Evolutionary conservation across 2,113 vertebrate genomes (phyloP).

Genomic region (Tenebrosternarchus preto): DNA sequence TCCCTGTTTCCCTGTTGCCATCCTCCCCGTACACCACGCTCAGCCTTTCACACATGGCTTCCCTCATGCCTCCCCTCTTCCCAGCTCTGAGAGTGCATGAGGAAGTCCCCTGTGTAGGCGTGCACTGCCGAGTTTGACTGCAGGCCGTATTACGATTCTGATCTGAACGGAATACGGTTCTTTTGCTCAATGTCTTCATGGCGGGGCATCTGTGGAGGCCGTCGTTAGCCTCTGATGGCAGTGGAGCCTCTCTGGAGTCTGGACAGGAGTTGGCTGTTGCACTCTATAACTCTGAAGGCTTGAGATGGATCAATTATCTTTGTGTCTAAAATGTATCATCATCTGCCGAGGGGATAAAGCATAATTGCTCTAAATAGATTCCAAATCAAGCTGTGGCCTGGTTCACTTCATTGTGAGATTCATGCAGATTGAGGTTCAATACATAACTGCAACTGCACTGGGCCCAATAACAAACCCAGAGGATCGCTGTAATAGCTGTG

Average conservation of each 20-base stretch:
- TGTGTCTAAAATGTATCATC: neutral
- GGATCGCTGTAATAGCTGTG: conserved; percentile 34
- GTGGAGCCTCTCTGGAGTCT: neutral
- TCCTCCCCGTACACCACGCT: conserved; percentile 22
- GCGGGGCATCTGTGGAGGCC: too few relatives aligned
- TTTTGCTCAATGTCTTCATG: conserved; percentile 62
- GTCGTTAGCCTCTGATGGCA: too few relatives aligned
- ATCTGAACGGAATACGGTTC: conserved; percentile 54
- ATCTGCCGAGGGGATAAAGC: neutral
- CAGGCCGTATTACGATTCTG: conserved; percentile 56
- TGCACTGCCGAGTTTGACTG: conserved; percentile 52
- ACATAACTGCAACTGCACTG: conserved; percentile 5
- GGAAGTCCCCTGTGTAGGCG: conserved; percentile 49
- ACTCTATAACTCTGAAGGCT: neutral
- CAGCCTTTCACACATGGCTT: conserved; percentile 42
- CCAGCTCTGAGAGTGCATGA: conserved; percentile 16
- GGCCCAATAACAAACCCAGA: conserved; percentile 12
- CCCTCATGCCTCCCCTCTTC: conserved; percentile 25
- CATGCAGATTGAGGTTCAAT: conserved; percentile 16
- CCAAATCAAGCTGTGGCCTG: conserved; percentile 17
- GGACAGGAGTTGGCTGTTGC: neutral
- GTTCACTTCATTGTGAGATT: conserved; percentile 8
- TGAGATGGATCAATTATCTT: neutral
- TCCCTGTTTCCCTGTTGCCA: conserved; percentile 11
- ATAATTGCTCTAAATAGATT: conserved; percentile 5